Evolutionary conservation across 2,797 vertebrate species (phyloP).

Genomic region (Euthynnus affinis): DNA sequence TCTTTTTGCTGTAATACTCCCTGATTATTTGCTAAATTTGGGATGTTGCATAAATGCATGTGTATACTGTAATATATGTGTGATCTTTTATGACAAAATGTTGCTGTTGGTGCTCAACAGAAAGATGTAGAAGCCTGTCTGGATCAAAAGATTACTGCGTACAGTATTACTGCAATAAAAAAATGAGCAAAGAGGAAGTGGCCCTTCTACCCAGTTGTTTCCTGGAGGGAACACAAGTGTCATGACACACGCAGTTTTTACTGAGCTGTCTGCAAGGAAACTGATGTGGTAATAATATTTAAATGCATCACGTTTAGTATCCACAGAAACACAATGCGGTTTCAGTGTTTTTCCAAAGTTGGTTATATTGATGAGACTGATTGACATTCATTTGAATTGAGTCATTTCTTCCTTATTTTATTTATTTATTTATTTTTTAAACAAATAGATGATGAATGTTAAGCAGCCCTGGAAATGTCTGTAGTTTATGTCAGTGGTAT

Average conservation of each 20-base stretch:
- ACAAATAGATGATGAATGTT: too few relatives aligned
- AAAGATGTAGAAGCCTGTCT: background rate
- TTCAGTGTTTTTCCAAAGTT: background rate
- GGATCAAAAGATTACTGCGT: background rate
- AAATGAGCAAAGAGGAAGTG: background rate
- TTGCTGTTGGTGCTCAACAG: background rate
- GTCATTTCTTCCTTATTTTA: too few relatives aligned
- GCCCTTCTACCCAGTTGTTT: background rate
- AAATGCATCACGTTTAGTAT: background rate
- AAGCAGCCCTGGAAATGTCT: too few relatives aligned
- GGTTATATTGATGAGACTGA: constrained; percentile 1
- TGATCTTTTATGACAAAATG: background rate
- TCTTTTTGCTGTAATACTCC: background rate
- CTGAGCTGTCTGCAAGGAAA: constrained; percentile 11
- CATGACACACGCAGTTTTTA: background rate
- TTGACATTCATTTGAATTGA: too few relatives aligned
- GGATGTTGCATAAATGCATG: too few relatives aligned
- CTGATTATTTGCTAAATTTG: background rate
- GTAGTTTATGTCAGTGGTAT: too few relatives aligned
- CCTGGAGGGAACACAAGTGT: background rate
- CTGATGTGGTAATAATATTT: background rate
- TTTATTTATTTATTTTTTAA: too few relatives aligned
- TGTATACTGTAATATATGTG: background rate
- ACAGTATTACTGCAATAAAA: constrained; percentile 1
- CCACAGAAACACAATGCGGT: background rate